phyloP scores from a whole-genome alignment of 2,113 vertebrate species.

The Isichthys henryi region DNA sequence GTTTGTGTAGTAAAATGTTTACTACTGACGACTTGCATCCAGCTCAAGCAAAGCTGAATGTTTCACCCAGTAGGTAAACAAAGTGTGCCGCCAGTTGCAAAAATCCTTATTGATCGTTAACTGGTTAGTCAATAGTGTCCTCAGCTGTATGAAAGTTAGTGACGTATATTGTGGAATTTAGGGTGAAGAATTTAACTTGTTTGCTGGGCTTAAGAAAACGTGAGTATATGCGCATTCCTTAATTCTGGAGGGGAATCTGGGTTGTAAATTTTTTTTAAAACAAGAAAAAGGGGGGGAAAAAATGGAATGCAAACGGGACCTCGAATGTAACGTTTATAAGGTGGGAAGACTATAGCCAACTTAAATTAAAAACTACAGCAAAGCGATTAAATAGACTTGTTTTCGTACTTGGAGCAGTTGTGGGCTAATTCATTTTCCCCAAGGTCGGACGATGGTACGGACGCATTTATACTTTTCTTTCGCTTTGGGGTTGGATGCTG shows the following conservation, averaged over 20 bases:
- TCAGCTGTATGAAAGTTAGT: background rate
- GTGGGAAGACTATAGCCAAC: background rate
- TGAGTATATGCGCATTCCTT: background rate
- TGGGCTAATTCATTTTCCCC: background rate
- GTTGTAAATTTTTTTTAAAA: background rate
- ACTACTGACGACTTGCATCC: background rate
- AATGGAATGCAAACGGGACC: constrained; percentile 5
- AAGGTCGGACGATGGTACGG: background rate
- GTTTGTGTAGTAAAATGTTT: background rate
- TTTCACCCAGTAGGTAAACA: background rate
- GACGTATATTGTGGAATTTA: background rate
- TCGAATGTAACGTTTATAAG: background rate
- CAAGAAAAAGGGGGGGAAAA: background rate
- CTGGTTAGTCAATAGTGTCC: background rate
- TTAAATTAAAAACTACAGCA: background rate
- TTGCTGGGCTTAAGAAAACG: background rate
- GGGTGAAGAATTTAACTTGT: background rate
- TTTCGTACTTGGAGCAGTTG: background rate
- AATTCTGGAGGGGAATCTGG: background rate
- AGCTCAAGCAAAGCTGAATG: background rate
- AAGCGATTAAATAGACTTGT: background rate
- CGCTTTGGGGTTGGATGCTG: background rate
- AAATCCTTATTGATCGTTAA: background rate
- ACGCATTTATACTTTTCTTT: background rate
- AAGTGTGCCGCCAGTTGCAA: background rate